A percentile compares a stretch with the other conserved stretches of the same genome.
Evolutionary conservation across 2,888 invertebrate genomes (phyloP).

Genomic region (Habroteleia sp.): DNA sequence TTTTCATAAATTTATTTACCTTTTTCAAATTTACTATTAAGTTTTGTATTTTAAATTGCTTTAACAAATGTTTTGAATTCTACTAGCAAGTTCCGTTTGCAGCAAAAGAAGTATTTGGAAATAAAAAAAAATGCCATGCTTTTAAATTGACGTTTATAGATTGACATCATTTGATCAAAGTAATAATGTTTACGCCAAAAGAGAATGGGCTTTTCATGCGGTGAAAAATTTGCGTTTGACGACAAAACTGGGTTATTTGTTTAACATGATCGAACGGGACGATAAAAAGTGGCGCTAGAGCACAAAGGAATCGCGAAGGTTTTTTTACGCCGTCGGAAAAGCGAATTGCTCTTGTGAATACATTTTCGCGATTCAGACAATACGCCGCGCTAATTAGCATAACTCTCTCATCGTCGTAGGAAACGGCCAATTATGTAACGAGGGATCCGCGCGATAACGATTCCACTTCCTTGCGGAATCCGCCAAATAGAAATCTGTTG

Average conservation of each 20-base stretch:
- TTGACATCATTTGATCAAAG: constrained; percentile 16
- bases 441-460: constrained; percentile 59
- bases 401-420: constrained; percentile 63
- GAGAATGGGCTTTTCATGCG: neutral
- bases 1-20: too few relatives aligned
- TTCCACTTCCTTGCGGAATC: constrained; percentile 57
- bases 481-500: constrained; percentile 51
- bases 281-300: too few relatives aligned
- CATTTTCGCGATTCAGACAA: constrained; percentile 68
- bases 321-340: constrained; percentile 46
- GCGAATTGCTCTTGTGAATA: constrained; percentile 63
- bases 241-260: neutral
- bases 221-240: neutral
- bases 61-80: too few relatives aligned
- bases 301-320: neutral
- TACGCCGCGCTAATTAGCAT: constrained; percentile 66
- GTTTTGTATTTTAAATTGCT: too few relatives aligned
- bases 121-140: neutral
- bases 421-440: constrained; percentile 67
- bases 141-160: constrained; percentile 16
- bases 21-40: too few relatives aligned
- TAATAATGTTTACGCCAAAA: neutral
- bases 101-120: too few relatives aligned
- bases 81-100: too few relatives aligned
- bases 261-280: neutral